Base-by-base conservation (phyloP, 2,888 invertebrate species). In the Orthosia gracilis region DNA sequence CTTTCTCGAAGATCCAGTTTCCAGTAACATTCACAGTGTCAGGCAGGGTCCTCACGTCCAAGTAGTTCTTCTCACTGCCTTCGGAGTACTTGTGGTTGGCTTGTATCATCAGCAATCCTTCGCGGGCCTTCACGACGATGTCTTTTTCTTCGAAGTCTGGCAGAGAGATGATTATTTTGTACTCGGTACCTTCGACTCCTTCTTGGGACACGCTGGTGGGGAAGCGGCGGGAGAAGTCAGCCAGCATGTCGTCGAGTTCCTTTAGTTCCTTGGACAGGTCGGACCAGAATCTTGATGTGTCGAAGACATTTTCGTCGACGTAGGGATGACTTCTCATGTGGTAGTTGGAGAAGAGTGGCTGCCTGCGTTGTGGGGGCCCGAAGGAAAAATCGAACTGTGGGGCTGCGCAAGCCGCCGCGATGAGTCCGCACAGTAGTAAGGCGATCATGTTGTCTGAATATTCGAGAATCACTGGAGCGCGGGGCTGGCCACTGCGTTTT, bases 121-220 rank as follows among this genome's bases (percentile, higher is more conserved):
- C 90, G 9, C 91, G 91, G 0, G 94, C 95, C 70, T 96, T 96
- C 13, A 96, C 95, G 0, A 90, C 85, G 15, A 96, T 93, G 12
- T 96, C 95, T 40, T 92, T 92, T 64, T 94, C 94, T 0, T 93
- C 89, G 71, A 90, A 96, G 0, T 92, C 94, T 11, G 78, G 49
- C 1, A 96, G 76, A 0, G 90, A 81, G 7, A 96, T 91, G 0
- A 87, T 91, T 3, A 96, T 84, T 59, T 89, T 92, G 83, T 95
- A 96, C 52, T 94, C 87, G 63, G 91, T 90, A 11, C 92, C 94
- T 40, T 87, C 87, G 3, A 94, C 63, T 5, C 88, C 89, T 67
- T 89, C 91, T 7, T 82, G 85, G 0, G 91, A 80, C 2, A 82
- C 73, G 21, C 82, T 74, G 5, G 80, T 84, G 0, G 95, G 93